Base-by-base conservation (phyloP, 2,113 vertebrate genomes). In the Chaetorhynchus papuensis region DNA sequence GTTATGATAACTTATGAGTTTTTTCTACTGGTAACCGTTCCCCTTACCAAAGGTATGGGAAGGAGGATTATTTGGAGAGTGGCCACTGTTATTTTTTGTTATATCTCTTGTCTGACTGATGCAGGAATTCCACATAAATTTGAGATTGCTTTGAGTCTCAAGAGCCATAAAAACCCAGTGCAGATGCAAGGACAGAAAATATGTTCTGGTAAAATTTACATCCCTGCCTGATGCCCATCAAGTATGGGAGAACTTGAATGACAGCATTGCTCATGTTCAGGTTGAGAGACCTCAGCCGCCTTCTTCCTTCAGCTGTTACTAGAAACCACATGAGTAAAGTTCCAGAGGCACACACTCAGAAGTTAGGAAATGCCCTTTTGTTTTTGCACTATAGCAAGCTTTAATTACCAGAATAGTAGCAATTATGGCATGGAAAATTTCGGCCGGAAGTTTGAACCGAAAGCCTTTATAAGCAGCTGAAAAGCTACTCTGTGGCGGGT, bases 361-460 rank as follows among this genome's bases (percentile, higher is more conserved):
- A 90, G 53, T 66, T 80, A 63, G 83, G 72, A 94, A 95, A 80
- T 93, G 68, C 41, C 59, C 63, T 77, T 54, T 61, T 80, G 63
- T 57, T 74, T 90, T 65, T 85, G 50, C 47, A 44, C 53, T 80
- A 44, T 16, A 86, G 39, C 21, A 86, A 87, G 85, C 79, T 91
- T 95, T 96, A 96, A 90, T 96, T 91, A 90, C 42, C 75, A 83
- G 54, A 94, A 86, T 37, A 85, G 82, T 50, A 37, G 90, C 63
- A 88, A 91, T 95, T 94, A 94, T n/a, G 66, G 81, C 66, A 74
- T 66, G 63, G 82, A 88, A 93, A 75, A 93, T 83, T 94, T 94
- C 59, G 89, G 79, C 47, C 75, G 18, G 31, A 90, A 92, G 42
- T 90, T 96, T 95, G 79, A 88, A 47, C 56, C 11, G 3, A 83